Base-by-base conservation (phyloP, 2,797 vertebrate genomes). In the Lemur catta region DNA sequence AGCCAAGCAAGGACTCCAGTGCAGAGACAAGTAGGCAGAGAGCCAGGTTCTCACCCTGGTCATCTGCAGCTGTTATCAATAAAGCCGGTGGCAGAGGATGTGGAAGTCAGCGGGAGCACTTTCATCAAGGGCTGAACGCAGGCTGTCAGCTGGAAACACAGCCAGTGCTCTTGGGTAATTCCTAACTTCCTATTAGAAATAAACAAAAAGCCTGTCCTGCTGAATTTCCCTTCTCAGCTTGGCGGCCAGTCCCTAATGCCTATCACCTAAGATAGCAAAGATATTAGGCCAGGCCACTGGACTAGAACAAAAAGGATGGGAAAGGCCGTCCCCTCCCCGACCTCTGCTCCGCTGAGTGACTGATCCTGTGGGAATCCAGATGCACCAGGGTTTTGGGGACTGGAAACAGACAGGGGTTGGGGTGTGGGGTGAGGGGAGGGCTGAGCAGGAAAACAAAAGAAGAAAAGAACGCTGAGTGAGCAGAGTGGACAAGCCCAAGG, bases 151-250 rank as follows among this genome's bases (percentile, higher is more conserved):
- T 97, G 96, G 88, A 97, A 94, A 97, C 72, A 97, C 95, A 97
- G 84, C 76, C 74, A 10, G 86, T 24, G 48, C 93, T 92, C 71
- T 30, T 0, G 93, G 96, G 95, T 97, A 96, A 97, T 96, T 97
- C 95, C 95, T 79, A 71, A 96, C 95, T 97, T 98, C 97, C 97
- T 91, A 79, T 85, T 88, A 67, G 96, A 96, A 98, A 97, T 80
- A 97, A 97, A 95, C 94, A 94, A 78, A 94, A 93, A 78, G 41
- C 43, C 18, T 3, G 0, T 65, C 30, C 71, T 78, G 28, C 93
- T 90, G 95, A 95, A 76, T 85, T 96, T 93, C 91, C 96, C 88
- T 85, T 88, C 55, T 95, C 1, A 0, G 65, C 85, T 87, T 94
- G 86, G 94, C 95, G 84, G 65, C 86, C 72, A 8, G 86, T 35